These are phyloP conservation scores for Cantharis lateralis DNA, from an alignment of 2,888 invertebrate species.

Conservation along the genomic window DNA sequence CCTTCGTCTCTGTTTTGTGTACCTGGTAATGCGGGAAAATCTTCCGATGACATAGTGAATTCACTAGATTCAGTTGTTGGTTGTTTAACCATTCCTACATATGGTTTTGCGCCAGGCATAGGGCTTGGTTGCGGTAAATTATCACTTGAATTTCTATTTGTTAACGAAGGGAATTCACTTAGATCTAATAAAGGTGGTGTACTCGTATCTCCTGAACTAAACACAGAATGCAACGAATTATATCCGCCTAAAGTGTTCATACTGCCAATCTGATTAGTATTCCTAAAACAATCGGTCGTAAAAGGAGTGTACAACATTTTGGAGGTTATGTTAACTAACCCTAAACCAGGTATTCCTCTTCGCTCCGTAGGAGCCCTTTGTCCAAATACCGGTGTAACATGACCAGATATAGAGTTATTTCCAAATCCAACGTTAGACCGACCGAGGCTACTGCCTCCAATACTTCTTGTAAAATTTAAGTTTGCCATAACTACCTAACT, in stretches of 20 bases:
- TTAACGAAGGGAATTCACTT: slow-evolving; percentile 91
- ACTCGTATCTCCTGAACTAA: slow-evolving; percentile 64
- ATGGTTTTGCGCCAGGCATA: slow-evolving; percentile 90
- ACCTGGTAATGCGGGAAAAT: slow-evolving; percentile 98
- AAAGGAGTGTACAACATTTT: slow-evolving; percentile 2
- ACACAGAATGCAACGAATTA: slow-evolving; percentile 77
- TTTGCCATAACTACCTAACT: slow-evolving; percentile 81
- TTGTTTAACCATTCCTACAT: slow-evolving; percentile 95
- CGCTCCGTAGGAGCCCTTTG: slow-evolving; percentile 81
- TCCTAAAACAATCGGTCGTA: slow-evolving; percentile 52
- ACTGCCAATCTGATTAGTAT: slow-evolving; percentile 62
- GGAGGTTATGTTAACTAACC: slow-evolving; percentile 45
- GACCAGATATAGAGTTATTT: slow-evolving; percentile 71
- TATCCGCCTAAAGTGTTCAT: slow-evolving; percentile 68
- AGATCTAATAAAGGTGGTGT: slow-evolving; percentile 89
- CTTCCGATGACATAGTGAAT: slow-evolving; percentile 98
- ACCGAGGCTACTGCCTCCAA: slow-evolving; percentile 77
- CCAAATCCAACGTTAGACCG: slow-evolving; percentile 69
- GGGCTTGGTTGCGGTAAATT: slow-evolving; percentile 79
- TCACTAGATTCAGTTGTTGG: slow-evolving; percentile 90
- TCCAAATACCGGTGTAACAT: slow-evolving; percentile 81
- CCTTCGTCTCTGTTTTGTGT: slow-evolving; percentile 65
- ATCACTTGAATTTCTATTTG: slow-evolving; percentile 79
- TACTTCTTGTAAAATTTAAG: slow-evolving; percentile 90
- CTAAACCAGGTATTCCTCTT: slow-evolving; percentile 62